phyloP scores from a whole-genome alignment of 2,888 invertebrate genomes.

The Liodrosophila aerea region DNA sequence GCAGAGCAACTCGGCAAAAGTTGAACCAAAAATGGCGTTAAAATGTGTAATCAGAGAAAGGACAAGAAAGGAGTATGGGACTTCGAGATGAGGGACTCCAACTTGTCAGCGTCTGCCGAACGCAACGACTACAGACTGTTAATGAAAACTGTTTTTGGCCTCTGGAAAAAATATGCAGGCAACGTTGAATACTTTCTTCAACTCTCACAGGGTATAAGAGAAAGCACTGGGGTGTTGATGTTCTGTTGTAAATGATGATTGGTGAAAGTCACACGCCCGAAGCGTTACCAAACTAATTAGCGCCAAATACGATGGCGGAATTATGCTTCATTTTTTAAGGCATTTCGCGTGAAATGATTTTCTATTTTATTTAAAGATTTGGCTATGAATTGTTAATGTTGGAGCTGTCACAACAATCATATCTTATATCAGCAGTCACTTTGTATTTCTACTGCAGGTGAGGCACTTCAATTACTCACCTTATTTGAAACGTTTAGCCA shows the following conservation, averaged over 20 bases:
- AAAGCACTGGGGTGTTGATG: constrained; percentile 20
- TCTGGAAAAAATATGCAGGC: constrained; percentile 27
- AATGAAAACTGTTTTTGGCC: constrained; percentile 67
- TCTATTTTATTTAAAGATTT: too few species aligned
- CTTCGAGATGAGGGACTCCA: constrained; percentile 25
- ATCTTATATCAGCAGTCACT: constrained; percentile 17
- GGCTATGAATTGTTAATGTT: too few species aligned
- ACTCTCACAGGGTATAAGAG: neutral
- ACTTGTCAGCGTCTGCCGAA: constrained; percentile 60
- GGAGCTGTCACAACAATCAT: too few species aligned
- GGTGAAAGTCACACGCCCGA: constrained; percentile 64
- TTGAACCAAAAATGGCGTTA: constrained; percentile 68
- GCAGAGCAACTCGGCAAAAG: constrained; percentile 44
- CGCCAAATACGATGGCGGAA: constrained; percentile 61
- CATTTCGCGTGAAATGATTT: too few species aligned
- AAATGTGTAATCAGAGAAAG: constrained; percentile 69
- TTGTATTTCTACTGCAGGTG: neutral
- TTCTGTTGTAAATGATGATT: constrained; percentile 64
- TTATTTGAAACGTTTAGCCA: constrained; percentile 22
- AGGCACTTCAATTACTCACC: constrained; percentile 52
- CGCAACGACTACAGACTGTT: constrained; percentile 53
- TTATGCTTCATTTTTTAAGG: constrained; percentile 1
- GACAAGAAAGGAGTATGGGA: constrained; percentile 45
- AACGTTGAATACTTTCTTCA: constrained; percentile 19
- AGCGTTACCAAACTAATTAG: constrained; percentile 73